Base-by-base conservation (phyloP, 2,888 invertebrate genomes). In the Pterobdella sp. region DNA sequence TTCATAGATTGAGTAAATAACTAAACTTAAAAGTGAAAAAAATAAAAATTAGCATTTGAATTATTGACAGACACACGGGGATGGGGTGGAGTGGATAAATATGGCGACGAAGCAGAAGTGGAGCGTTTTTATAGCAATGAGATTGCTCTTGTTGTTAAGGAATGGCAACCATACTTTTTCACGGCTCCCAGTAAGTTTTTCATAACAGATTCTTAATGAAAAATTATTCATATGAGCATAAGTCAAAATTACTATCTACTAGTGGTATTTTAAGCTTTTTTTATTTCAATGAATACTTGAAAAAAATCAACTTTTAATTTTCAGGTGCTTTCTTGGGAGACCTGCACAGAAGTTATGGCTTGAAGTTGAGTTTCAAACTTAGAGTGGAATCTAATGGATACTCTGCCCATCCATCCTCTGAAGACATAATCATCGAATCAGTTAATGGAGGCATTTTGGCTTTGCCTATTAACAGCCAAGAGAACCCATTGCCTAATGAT, bases 401-500 rank as follows among this genome's bases (percentile, higher is more conserved):
- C 67, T 88, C 90, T 0, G 79, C 93, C 0, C 89, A 90, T 68
- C 90, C 93, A 0, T 90, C 91, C 0, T 88, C 91, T 0, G 88
- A 90, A 64, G 97, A 98, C 83, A 87, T 98, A 52, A 89, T 96
- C 65, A 84, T 98, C 0, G 94, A 95, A 85, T 94, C 96, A 1
- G 90, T 90, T 2, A 90, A 90, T 1, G 83, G 84, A 0, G 88
- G 89, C 35, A 89, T 89, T 68, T 88, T 97, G 34, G 90, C 92
- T 0, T 88, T 92, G 78, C 92, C 94, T 0, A 94, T 97, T 78
- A 94, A 94, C 80, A 92, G 92, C 0, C 75, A 75, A 73, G 71
- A 68, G 32, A 75, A 75, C 66, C 74, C 76, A 1, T 68, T 75
- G 35, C 78, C 78, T 2, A 31, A 72, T 22, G 68, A 63, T 7